Evolutionary conservation across 2,113 vertebrate genomes (phyloP).

Genomic region (Motacilla alba): DNA sequence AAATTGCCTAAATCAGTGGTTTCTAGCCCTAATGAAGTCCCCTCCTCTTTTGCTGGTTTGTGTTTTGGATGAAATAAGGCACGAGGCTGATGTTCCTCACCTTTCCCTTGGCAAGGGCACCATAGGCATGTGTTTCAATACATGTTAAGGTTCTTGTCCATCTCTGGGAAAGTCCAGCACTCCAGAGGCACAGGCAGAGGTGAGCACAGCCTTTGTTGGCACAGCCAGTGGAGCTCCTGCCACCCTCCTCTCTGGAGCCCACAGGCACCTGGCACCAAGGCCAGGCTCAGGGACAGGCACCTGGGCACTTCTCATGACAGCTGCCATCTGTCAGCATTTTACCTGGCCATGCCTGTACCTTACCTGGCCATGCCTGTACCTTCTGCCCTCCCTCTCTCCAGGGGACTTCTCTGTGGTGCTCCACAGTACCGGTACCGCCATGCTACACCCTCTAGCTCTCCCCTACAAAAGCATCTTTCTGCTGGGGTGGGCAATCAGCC

Average conservation of each 20-base stretch:
- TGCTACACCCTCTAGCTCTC: background rate
- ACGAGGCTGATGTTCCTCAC: background rate
- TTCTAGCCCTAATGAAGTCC: background rate
- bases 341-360: background rate
- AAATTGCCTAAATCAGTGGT: background rate
- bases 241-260: background rate
- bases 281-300: background rate
- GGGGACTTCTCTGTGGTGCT: background rate
- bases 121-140: background rate
- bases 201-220: background rate
- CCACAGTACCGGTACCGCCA: fast-evolving
- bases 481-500: background rate
- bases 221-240: background rate
- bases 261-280: background rate
- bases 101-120: background rate
- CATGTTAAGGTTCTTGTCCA: background rate
- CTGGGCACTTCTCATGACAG: background rate
- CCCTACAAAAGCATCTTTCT: background rate
- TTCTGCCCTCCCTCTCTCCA: background rate
- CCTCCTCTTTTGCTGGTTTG: background rate
- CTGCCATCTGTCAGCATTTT: background rate
- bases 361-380: background rate
- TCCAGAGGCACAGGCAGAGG: background rate
- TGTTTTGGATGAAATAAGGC: background rate
- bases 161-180: background rate